A percentile compares a stretch with the other conserved stretches of the same genome.
Evolutionary conservation across 1,140 invertebrate species (phyloP).

Genomic region (Euwallacea fornicatus): DNA sequence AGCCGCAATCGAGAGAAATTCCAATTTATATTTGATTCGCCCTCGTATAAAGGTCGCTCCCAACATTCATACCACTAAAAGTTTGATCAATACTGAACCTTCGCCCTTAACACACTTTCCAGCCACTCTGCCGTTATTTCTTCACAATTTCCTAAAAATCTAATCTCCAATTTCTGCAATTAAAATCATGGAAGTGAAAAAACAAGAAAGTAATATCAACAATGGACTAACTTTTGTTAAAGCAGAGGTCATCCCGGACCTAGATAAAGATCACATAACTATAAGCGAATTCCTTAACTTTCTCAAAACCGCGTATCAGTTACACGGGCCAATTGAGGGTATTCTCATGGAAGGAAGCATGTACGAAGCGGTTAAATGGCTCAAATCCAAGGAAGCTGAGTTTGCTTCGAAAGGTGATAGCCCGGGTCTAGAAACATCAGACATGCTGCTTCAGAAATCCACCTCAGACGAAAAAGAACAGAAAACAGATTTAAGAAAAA

Average conservation of each 20-base stretch:
- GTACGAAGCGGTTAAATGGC: slow-evolving; percentile 64
- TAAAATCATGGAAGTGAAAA: too few relatives aligned
- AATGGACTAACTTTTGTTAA: background rate
- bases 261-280: slow-evolving; percentile 57
- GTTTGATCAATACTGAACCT: too few relatives aligned
- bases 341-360: slow-evolving; percentile 59
- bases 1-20: too few relatives aligned
- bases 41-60: too few relatives aligned
- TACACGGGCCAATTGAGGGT: slow-evolving; percentile 64
- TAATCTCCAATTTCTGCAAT: too few relatives aligned
- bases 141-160: too few relatives aligned
- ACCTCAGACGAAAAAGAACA: slow-evolving; percentile 38
- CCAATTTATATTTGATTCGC: too few relatives aligned
- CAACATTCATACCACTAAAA: too few relatives aligned
- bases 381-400: slow-evolving; percentile 57
- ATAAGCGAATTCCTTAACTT: slow-evolving; percentile 73
- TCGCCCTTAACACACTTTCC: too few relatives aligned
- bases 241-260: slow-evolving; percentile 7
- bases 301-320: slow-evolving; percentile 70
- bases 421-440: slow-evolving; percentile 41
- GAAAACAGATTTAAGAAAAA: slow-evolving; percentile 7
- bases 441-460: slow-evolving; percentile 31
- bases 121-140: too few relatives aligned
- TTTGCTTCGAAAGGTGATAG: slow-evolving; percentile 44
- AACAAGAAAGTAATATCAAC: too few relatives aligned